Evolutionary conservation across 2,888 invertebrate species (phyloP), one percentile per base, ranked within the genome.

Genomic region (Conistra vaccinii): DNA sequence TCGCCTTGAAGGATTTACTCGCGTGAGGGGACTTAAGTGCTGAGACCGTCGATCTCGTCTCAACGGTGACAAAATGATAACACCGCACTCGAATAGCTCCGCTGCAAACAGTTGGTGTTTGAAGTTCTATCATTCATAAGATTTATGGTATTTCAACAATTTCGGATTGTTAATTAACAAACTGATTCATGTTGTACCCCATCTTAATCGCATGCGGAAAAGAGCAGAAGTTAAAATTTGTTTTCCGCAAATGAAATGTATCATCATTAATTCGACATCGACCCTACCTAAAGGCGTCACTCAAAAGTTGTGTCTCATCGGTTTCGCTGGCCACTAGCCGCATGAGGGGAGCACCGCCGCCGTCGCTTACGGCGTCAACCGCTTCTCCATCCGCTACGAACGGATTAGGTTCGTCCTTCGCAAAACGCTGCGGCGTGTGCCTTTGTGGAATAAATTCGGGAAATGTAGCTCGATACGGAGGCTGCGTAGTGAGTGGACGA

Each of bases 391-490:
- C 89, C 89, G 91, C 88, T 88, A 88, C 91, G 92, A 93, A 94
- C 93, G 94, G 96, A 96, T 95, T 95, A 94, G 94, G 93, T 93
- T 95, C 94, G 94, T 93, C 95, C 94, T 94, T 93, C 92, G 91
- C 93, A 83, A 81, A 85, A 83, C 85, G 85, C 87, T 89, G 93
- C 93, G 93, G 91, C 88, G 88, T 88, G 88, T 90, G 88, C 90
- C 89, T 90, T 90, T 85, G 88, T 86, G 83, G 90, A 92, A 92
- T 91, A 91, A 92, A 93, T 93, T 93, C 87, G 94, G 93, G 92
- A 92, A 93, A 88, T 92, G 92, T 94, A 93, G 96, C 95, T 96
- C 95, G 94, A 95, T 96, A 96, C 95, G 92, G 95, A 95, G 95
- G 95, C 95, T 95, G 96, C 96, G 95, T 95, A 95, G 94, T 95